A percentile compares a stretch with the other conserved stretches of the same genome.
Conservation (phyloP, 2,113 vertebrate genomes). For the Miniopterus natalensis region DNA sequence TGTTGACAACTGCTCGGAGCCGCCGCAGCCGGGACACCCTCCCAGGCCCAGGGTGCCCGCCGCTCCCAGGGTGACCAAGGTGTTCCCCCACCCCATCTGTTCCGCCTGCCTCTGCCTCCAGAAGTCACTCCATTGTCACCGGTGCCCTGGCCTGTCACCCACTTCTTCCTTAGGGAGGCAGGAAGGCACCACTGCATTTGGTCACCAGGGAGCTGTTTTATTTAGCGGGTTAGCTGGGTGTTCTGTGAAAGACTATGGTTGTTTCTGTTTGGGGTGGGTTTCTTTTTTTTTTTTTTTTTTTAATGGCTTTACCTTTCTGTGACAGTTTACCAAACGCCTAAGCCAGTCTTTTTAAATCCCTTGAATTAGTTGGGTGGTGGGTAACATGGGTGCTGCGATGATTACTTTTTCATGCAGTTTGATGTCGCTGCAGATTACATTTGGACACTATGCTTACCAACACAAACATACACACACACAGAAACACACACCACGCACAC, state of each 20-base stretch:
- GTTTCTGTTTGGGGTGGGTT: neutral
- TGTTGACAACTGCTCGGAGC: neutral
- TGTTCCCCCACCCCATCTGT: neutral
- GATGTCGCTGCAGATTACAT: neutral
- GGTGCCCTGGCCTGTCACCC: neutral
- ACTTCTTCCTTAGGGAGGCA: neutral
- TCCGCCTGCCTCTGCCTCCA: neutral
- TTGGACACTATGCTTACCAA: neutral
- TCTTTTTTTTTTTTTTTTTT: neutral
- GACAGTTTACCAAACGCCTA: neutral
- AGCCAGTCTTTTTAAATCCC: neutral
- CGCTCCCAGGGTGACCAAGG: neutral
- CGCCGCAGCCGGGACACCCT: neutral
- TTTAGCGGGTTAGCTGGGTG: neutral
- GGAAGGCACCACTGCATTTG: neutral
- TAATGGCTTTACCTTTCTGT: constrained; percentile 22
- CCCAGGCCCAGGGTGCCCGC: neutral
- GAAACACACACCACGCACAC: too few relatives aligned
- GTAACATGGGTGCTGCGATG: neutral
- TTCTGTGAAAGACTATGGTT: neutral
- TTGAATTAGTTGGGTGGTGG: neutral
- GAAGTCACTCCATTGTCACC: neutral
- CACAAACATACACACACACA: too few relatives aligned
- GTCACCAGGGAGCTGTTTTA: neutral
- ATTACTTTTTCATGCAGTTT: neutral